A percentile compares a stretch with the other conserved stretches of the same genome.
phyloP scores from a whole-genome alignment of 2,113 vertebrate genomes.

The Danionella cerebrum region DNA sequence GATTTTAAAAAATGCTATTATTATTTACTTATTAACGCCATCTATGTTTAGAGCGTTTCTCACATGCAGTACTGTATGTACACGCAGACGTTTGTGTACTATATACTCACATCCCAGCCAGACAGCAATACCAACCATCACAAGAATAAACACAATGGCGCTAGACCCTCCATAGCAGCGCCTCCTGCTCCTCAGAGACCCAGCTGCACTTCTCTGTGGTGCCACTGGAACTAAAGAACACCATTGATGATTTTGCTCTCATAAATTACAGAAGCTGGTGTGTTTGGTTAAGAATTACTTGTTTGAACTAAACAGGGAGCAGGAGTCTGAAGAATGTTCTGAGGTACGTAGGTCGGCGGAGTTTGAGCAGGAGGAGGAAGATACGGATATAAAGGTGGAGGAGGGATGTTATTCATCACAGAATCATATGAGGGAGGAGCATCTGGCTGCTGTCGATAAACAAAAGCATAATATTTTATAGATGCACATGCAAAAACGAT shows the following conservation, averaged over 20 bases:
- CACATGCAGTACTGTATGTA: no score
- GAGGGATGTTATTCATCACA: slow-evolving; percentile 10
- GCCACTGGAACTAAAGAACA: not conserved
- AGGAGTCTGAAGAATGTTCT: not conserved
- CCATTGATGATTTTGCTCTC: not conserved
- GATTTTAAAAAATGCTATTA: no score
- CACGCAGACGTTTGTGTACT: no score
- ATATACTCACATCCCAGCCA: slow-evolving; percentile 39
- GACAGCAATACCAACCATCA: slow-evolving; percentile 28
- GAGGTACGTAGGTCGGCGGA: slow-evolving; percentile 25
- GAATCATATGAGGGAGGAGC: slow-evolving; percentile 31
- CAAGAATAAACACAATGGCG: not conserved
- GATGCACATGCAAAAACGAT: no score
- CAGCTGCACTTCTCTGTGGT: not conserved
- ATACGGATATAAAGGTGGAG: slow-evolving; percentile 23
- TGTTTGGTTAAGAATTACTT: not conserved
- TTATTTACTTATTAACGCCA: no score
- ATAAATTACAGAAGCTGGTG: not conserved
- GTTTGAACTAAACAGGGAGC: not conserved
- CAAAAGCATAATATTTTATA: not conserved
- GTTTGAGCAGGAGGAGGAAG: not conserved
- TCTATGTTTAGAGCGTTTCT: no score
- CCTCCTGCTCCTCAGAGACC: not conserved
- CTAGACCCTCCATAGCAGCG: slow-evolving; percentile 17
- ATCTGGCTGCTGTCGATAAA: not conserved